Evolutionary conservation across 2,888 invertebrate species (phyloP).

Genomic region (Idaea biselata): DNA sequence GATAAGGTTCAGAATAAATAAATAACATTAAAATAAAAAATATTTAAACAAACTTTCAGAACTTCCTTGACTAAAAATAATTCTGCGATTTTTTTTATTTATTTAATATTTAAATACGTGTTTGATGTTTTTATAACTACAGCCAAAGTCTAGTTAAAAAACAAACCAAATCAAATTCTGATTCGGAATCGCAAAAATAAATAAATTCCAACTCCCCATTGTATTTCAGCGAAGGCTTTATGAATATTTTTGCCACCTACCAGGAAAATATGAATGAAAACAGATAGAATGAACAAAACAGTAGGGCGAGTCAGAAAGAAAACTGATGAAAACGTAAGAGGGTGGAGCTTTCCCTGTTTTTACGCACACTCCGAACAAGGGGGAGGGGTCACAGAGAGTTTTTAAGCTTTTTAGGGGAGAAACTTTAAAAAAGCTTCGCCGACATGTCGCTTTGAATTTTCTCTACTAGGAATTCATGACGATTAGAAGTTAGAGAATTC

Average conservation of each 20-base stretch:
- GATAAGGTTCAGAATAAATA: too few species aligned
- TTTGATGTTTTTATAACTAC: too few species aligned
- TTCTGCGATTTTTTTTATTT: too few species aligned
- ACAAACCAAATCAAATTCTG: neutral
- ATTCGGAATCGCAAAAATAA: neutral
- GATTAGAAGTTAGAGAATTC: constrained; percentile 50
- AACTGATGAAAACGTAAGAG: constrained; percentile 19
- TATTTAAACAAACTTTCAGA: too few species aligned
- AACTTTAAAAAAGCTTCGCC: constrained; percentile 73
- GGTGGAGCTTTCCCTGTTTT: constrained; percentile 35
- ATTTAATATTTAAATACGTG: too few species aligned
- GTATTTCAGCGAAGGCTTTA: constrained; percentile 36
- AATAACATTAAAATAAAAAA: too few species aligned
- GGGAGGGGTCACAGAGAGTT: constrained; percentile 38
- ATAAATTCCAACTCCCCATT: constrained; percentile 22
- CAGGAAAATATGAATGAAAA: constrained; percentile 41
- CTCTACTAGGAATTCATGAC: constrained; percentile 58
- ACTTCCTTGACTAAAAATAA: too few species aligned
- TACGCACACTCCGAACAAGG: constrained; percentile 30
- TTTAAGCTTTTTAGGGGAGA: constrained; percentile 54
- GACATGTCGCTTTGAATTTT: constrained; percentile 76
- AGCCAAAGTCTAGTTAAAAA: too few species aligned
- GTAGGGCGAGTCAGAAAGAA: constrained; percentile 22
- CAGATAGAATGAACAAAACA: constrained; percentile 27
- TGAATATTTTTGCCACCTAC: constrained; percentile 55